These are phyloP conservation scores for Arvicanthis niloticus DNA, from an alignment of 2,113 vertebrate genomes.

Conservation along the genomic window DNA sequence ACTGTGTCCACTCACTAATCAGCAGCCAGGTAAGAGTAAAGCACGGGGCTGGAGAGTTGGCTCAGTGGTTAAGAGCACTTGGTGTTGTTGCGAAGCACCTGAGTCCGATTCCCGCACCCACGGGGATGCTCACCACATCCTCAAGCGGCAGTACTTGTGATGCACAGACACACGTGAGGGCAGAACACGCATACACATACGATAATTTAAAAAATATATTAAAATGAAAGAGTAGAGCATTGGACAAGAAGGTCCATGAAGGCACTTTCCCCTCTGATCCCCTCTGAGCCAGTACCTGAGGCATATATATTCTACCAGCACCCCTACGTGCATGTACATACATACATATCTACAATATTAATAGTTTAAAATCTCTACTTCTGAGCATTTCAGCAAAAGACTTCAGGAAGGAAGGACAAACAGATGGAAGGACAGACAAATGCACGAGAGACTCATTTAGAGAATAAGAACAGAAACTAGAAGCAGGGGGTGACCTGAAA, in stretches of 20 bases:
- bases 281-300: not conserved
- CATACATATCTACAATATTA: not conserved
- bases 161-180: too few relatives aligned
- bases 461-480: not conserved
- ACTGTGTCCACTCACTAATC: not conserved
- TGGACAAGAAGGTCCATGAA: too few relatives aligned
- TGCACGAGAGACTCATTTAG: not conserved
- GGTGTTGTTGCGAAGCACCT: too few relatives aligned
- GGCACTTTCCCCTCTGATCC: not conserved
- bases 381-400: not conserved
- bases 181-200: too few relatives aligned
- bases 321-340: fast-evolving
- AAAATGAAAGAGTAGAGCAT: not conserved
- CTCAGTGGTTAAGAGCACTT: too few relatives aligned
- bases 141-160: too few relatives aligned
- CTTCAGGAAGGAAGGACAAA: not conserved
- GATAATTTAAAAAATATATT: too few relatives aligned
- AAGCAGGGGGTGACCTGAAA: not conserved
- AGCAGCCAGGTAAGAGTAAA: not conserved
- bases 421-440: not conserved
- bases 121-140: too few relatives aligned
- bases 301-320: not conserved
- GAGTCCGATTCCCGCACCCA: too few relatives aligned
- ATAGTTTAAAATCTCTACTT: not conserved
- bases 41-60: too few relatives aligned